Base-by-base conservation (phyloP, 2,888 invertebrate genomes). In the Tetrapedia diversipes region DNA sequence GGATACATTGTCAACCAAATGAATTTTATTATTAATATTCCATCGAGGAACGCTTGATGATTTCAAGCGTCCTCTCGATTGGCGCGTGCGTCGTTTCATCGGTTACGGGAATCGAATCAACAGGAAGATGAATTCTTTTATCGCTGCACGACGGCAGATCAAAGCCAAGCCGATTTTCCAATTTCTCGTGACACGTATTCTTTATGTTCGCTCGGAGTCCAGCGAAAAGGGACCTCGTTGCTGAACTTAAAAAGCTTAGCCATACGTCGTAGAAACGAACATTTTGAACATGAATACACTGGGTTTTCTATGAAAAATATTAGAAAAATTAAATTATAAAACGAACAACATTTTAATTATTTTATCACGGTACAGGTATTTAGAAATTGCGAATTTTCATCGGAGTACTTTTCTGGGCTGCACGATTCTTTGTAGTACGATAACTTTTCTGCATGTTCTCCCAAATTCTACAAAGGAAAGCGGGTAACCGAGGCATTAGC, bases 141-240 rank as follows among this genome's bases (percentile, higher is more conserved):
- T 4, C 43, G 19, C 8, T 16, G 16, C 2, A 10, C 8, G n/a
- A n/a, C 27, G 16, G 11, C 16, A 4, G 49, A n/a, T 49, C 16
- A 49, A 49, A 49, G 27, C n/a, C 24, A 10, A 27, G 8, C n/a
- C n/a, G 10, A 51, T 47, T 57, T 57, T 66, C 66, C 57, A 47
- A 66, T 66, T 66, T 37, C 22, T 51, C 19, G 14, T 16, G 29
- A 32, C 24, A 7, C 37, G 37, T 24, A 0, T 6, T 24, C 34
- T 47, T 66, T 37, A 14, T 37, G 14, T 7, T 4, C 7, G 3
- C 7, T 11, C 10, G 8, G 14, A 29, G 14, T 14, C 51, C 8
- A 41, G 8, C 22, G 16, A 24, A 45, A 59, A 32, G 2, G 8
- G 32, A 7, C 2, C 2, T 39, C n/a, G n/a, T n/a, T n/a, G n/a